These are phyloP conservation scores for Ambastaia sidthimunki DNA, from an alignment of 2,797 vertebrate genomes.

Conservation along the genomic window DNA sequence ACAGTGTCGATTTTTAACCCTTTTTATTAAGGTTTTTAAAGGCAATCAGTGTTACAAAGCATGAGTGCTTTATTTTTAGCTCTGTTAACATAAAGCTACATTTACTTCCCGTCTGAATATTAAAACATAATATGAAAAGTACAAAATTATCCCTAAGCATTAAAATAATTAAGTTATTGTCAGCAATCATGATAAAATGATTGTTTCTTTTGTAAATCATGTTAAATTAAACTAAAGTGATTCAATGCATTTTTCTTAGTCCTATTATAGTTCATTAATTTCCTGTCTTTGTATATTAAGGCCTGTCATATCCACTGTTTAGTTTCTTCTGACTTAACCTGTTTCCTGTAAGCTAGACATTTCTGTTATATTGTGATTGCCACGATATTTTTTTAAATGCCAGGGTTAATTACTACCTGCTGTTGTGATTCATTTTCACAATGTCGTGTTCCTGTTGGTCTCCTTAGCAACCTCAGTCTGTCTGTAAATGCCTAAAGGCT, in stretches of 20 bases:
- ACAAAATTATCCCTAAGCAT: background rate
- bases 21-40: no score
- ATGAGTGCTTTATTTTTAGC: no score
- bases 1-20: background rate
- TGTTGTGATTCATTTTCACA: conserved; percentile 57
- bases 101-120: background rate
- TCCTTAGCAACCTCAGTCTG: conserved; percentile 60
- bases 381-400: conserved; percentile 61
- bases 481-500: conserved; percentile 41
- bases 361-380: conserved; percentile 56
- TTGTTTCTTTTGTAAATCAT: conserved; percentile 29
- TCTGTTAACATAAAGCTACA: no score
- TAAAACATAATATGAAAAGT: background rate
- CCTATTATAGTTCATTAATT: conserved; percentile 14
- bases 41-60: no score
- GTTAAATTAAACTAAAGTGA: conserved; percentile 18
- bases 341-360: conserved; percentile 38
- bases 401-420: conserved; percentile 58
- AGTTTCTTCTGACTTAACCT: conserved; percentile 45
- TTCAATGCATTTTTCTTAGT: conserved; percentile 35
- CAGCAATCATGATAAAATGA: background rate
- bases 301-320: conserved; percentile 22
- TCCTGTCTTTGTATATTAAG: conserved; percentile 32
- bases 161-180: background rate
- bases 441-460: conserved; percentile 46